A percentile compares a stretch with the other conserved stretches of the same genome.
Evolutionary conservation across 2,797 vertebrate species (phyloP).

Genomic region (Onychomys torridus): DNA sequence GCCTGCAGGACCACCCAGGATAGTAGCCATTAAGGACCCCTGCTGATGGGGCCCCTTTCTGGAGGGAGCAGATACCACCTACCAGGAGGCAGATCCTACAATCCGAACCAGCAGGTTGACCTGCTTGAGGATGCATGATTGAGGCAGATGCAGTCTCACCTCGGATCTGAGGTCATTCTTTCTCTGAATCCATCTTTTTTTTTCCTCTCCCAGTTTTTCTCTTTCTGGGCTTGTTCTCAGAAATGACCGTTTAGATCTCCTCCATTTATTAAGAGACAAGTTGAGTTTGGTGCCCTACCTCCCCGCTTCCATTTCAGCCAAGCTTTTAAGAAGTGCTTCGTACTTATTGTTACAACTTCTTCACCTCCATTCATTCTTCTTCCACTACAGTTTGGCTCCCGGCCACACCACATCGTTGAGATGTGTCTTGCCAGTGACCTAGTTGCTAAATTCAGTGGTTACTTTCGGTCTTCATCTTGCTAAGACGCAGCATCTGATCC

Average conservation of each 20-base stretch:
- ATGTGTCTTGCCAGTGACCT: constrained; percentile 65
- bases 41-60: neutral
- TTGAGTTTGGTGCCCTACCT: neutral
- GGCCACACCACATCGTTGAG: neutral
- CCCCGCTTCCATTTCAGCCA: neutral
- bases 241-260: neutral
- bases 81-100: neutral
- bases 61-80: neutral
- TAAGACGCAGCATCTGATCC: neutral
- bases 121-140: neutral
- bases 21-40: neutral
- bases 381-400: constrained; percentile 43
- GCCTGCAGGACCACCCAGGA: neutral
- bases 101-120: neutral
- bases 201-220: neutral
- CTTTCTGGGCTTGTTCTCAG: neutral
- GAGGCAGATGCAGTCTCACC: neutral
- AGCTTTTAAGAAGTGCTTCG: neutral
- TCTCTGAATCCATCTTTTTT: neutral
- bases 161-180: neutral
- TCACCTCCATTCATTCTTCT: constrained; percentile 20
- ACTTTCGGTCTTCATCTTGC: constrained; percentile 28
- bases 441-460: constrained; percentile 59
- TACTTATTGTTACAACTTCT: neutral
- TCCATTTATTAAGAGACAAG: neutral